Evolutionary conservation across 2,888 invertebrate genomes (phyloP).

Genomic region (Nemotelus pantherinus): DNA sequence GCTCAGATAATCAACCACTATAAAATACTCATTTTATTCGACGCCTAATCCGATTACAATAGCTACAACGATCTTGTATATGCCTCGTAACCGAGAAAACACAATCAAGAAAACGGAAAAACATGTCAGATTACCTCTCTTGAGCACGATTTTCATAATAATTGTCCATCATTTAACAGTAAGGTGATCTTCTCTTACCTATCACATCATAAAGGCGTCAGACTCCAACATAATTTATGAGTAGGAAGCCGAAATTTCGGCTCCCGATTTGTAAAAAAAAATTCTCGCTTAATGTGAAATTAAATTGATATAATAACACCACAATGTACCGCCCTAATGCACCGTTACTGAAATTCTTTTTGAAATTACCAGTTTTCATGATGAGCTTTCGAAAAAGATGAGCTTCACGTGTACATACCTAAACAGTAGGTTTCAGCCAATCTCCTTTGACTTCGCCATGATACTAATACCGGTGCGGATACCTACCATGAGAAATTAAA

Average conservation of each 20-base stretch:
- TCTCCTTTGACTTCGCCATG: background rate
- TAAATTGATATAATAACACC: constrained; percentile 39
- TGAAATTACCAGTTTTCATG: constrained; percentile 18
- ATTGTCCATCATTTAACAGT: background rate
- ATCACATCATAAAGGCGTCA: background rate
- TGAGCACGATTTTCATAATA: background rate
- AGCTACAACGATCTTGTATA: background rate
- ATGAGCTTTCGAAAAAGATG: constrained; percentile 20
- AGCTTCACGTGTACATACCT: background rate
- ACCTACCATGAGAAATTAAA: constrained; percentile 5
- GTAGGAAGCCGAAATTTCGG: background rate
- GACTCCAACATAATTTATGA: constrained; percentile 26
- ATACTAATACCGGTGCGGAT: background rate
- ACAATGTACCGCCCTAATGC: constrained; percentile 16
- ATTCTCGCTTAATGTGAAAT: constrained; percentile 32
- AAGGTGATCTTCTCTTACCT: constrained; percentile 5
- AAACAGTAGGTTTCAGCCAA: too few species aligned
- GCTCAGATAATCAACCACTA: constrained; percentile 5
- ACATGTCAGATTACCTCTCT: background rate
- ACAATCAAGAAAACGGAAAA: background rate
- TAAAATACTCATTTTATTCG: constrained; percentile 31
- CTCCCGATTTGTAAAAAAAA: background rate
- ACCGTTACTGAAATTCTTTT: constrained; percentile 29
- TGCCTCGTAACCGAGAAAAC: too few species aligned
- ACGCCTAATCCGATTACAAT: constrained; percentile 33